phyloP scores from a whole-genome alignment of 2,797 vertebrate species.

The Chrosomus eos region DNA sequence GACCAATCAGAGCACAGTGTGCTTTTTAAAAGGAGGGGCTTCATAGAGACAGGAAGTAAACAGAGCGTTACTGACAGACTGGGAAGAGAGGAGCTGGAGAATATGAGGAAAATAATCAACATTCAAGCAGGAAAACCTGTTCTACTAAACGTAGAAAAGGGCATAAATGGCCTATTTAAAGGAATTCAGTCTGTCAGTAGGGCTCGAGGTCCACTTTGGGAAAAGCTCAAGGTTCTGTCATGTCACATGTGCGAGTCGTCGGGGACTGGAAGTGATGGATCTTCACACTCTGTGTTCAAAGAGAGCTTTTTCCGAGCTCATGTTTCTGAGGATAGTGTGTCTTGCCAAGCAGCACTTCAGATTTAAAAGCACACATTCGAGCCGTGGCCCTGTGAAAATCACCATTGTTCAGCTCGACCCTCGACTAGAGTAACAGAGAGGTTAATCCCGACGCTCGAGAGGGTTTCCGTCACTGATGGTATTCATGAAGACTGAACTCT shows the following conservation, averaged over 20 bases:
- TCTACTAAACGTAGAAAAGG: not conserved
- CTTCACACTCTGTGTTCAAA: constrained; percentile 66
- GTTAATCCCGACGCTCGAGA: constrained; percentile 53
- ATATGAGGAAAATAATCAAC: not conserved
- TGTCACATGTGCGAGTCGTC: constrained; percentile 58
- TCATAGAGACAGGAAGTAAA: too few species aligned
- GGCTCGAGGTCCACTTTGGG: constrained; percentile 2
- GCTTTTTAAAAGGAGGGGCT: too few species aligned
- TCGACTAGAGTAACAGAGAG: constrained; percentile 41
- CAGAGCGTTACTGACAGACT: not conserved
- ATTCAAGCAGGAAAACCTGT: not conserved
- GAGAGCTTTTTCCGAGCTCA: constrained; percentile 60
- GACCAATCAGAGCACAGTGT: too few species aligned
- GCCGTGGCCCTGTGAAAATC: constrained; percentile 73
- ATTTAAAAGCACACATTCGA: constrained; percentile 44
- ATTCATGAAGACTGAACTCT: constrained; percentile 65
- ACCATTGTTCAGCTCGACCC: constrained; percentile 65
- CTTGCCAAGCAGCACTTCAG: constrained; percentile 69
- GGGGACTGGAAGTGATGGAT: constrained; percentile 68
- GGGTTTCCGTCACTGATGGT: constrained; percentile 28
- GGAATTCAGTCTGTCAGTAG: constrained; percentile 48
- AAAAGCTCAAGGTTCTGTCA: constrained; percentile 55
- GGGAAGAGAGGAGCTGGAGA: not conserved
- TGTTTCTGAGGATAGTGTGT: constrained; percentile 61
- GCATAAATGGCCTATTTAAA: not conserved